Evolutionary conservation across 2,888 invertebrate species (phyloP).

Genomic region (Euphydryas editha): DNA sequence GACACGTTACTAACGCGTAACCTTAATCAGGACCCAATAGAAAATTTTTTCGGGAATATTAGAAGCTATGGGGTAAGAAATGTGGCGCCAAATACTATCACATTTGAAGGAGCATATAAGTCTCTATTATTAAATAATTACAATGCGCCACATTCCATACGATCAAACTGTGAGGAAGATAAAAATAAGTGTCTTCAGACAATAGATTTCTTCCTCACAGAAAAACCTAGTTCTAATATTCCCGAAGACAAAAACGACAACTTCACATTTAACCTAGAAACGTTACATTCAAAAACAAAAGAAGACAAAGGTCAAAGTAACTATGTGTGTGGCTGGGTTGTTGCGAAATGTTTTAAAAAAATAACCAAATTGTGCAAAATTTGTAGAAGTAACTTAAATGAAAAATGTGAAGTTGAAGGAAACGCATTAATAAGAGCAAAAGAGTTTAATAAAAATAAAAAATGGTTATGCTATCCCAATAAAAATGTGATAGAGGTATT

Average conservation of each 20-base stretch:
- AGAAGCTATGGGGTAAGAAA: conserved; percentile 45
- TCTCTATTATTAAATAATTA: conserved; percentile 44
- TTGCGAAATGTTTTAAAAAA: background rate
- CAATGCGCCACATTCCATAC: conserved; percentile 36
- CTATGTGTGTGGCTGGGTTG: conserved; percentile 1
- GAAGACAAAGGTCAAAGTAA: background rate
- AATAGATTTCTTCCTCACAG: background rate
- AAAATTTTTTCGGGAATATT: conserved; percentile 48
- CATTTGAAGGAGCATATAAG: conserved; percentile 46
- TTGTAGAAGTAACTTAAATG: background rate
- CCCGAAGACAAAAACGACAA: background rate
- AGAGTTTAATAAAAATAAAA: background rate
- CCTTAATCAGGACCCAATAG: conserved; percentile 39
- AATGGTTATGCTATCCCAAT: background rate
- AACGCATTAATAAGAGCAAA: background rate
- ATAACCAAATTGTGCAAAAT: background rate
- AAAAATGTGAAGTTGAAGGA: background rate
- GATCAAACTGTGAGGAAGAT: background rate
- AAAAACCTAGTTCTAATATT: background rate
- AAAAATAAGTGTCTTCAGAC: background rate
- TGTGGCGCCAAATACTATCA: conserved; percentile 38
- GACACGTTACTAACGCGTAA: conserved; percentile 22
- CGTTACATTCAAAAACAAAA: too few relatives aligned
- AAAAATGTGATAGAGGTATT: background rate
- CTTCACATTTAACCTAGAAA: too few relatives aligned